Evolutionary conservation across 1,140 invertebrate species (phyloP).

Genomic region (Diorhabda elongata): DNA sequence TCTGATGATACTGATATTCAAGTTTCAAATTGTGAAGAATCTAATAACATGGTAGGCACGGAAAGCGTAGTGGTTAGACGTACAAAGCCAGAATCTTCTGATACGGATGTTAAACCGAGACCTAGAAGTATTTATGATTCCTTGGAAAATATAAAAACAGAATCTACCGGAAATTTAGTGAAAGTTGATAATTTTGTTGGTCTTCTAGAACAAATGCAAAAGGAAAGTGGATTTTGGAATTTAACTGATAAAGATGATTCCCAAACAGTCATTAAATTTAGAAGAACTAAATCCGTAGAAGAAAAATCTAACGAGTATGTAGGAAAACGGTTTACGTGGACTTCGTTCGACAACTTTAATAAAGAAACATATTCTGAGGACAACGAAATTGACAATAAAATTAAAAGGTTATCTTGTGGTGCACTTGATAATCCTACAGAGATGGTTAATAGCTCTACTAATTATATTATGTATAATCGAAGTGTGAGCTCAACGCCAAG

Average conservation of each 20-base stretch:
- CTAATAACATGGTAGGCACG: not conserved
- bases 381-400: not conserved
- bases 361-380: not conserved
- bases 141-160: slow-evolving; percentile 17
- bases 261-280: not conserved
- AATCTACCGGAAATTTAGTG: slow-evolving; percentile 24
- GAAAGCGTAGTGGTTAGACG: not conserved
- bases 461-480: slow-evolving; percentile 16
- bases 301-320: slow-evolving; percentile 1
- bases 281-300: not conserved
- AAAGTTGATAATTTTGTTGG: slow-evolving; percentile 27
- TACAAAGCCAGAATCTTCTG: not conserved
- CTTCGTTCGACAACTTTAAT: not conserved
- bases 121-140: slow-evolving; percentile 26
- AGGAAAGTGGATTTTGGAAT: slow-evolving; percentile 26
- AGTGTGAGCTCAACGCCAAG: slow-evolving; percentile 17
- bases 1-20: too few relatives aligned
- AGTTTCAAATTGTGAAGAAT: not conserved
- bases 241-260: not conserved
- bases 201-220: slow-evolving; percentile 25
- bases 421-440: slow-evolving; percentile 3
- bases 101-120: not conserved
- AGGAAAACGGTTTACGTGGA: slow-evolving; percentile 1
- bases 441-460: slow-evolving; percentile 13
- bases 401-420: not conserved